Percentiles rank a stretch among this genome's conserved stretches.
These are phyloP conservation scores for Sebastes minor DNA, from an alignment of 2,797 vertebrate species.

Conservation along the genomic window DNA sequence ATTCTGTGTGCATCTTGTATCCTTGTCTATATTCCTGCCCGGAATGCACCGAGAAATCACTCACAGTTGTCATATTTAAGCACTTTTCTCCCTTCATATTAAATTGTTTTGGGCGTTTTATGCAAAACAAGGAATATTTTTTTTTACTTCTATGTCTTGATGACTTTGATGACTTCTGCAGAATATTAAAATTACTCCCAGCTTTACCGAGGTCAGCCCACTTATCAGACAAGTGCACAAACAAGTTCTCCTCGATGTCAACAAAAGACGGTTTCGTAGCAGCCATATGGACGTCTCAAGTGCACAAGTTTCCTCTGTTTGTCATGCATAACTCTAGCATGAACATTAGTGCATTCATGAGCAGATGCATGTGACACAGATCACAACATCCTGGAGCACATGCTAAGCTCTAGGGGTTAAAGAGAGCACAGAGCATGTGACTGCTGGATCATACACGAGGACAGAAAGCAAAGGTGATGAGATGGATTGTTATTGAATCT, in stretches of 20 bases:
- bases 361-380: constrained; percentile 60
- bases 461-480: neutral
- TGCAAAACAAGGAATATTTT: neutral
- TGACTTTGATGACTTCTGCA: neutral
- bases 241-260: neutral
- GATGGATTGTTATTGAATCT: neutral
- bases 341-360: constrained; percentile 38
- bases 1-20: neutral
- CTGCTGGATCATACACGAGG: constrained; percentile 3
- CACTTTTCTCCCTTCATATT: neutral
- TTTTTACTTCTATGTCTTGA: neutral
- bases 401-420: constrained; percentile 37
- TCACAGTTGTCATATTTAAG: neutral
- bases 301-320: neutral
- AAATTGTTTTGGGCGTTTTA: neutral
- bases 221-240: neutral
- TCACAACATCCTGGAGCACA: constrained; percentile 50
- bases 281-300: neutral
- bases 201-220: neutral
- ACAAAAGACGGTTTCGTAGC: neutral
- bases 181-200: neutral
- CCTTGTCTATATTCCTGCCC: neutral
- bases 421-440: constrained; percentile 50
- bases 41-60: neutral
- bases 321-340: constrained; percentile 1